phyloP scores from a whole-genome alignment of 1,140 invertebrate genomes.

The Octopus sinensis region DNA sequence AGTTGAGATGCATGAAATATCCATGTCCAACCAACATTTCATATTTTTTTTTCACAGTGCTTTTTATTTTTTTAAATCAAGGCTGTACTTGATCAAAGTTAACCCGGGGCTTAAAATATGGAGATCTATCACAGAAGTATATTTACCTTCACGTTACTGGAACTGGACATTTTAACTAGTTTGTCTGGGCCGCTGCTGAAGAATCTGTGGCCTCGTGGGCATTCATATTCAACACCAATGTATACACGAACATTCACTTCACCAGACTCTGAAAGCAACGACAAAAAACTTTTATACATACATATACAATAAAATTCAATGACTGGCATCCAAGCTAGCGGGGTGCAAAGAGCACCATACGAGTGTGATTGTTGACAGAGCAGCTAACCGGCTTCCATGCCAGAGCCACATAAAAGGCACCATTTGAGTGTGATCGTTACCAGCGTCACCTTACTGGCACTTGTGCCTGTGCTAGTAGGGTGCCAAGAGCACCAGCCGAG shows the following conservation, averaged over 20 bases:
- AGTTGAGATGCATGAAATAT: background rate
- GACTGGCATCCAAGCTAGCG: too few species aligned
- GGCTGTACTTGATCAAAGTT: too few species aligned
- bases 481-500: too few species aligned
- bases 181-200: constrained; percentile 87
- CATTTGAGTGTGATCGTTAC: too few species aligned
- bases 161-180: constrained; percentile 74
- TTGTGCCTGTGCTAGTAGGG: too few species aligned
- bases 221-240: constrained; percentile 95
- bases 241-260: constrained; percentile 88
- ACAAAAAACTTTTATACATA: background rate
- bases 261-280: constrained; percentile 49
- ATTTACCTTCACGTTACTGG: constrained; percentile 69
- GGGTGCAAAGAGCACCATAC: too few species aligned
- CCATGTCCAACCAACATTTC: background rate
- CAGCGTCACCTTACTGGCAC: too few species aligned
- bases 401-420: too few species aligned
- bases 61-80: constrained; percentile 20
- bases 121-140: background rate
- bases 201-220: constrained; percentile 89
- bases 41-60: constrained; percentile 5
- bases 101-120: background rate
- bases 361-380: too few species aligned
- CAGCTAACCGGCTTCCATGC: too few species aligned
- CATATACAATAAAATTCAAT: too few species aligned